A percentile compares a stretch with the other conserved stretches of the same genome.
Evolutionary conservation across 35 echinoderm and acorn worm genomes (phyloP).

Genomic region (Ophiothrix spiculata): DNA sequence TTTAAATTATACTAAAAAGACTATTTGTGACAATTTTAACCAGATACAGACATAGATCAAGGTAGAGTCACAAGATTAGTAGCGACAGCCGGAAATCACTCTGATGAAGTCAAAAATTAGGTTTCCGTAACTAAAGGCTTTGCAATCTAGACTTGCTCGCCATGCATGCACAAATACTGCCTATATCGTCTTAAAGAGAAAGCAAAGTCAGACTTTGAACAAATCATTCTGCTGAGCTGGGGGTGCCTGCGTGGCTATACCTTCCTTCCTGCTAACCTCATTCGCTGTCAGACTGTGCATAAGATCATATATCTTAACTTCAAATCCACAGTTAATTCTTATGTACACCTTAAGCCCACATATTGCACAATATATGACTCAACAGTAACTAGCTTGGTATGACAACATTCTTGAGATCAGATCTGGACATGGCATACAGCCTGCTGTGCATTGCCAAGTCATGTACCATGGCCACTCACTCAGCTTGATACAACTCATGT

Average conservation of each 20-base stretch:
- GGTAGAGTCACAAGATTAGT: background rate
- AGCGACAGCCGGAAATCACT: background rate
- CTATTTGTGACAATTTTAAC: background rate
- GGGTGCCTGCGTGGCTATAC: too few relatives aligned
- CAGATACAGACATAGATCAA: slow-evolving; percentile 1
- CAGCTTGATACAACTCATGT: too few relatives aligned
- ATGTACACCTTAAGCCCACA: background rate
- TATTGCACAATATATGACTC: background rate
- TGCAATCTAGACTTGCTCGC: background rate
- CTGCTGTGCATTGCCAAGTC: background rate
- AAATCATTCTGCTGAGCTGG: background rate
- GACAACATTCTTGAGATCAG: background rate
- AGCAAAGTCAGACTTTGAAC: background rate
- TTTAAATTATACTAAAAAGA: too few relatives aligned
- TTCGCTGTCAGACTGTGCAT: background rate
- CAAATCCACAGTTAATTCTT: background rate
- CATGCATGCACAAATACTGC: background rate
- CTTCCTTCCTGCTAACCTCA: background rate
- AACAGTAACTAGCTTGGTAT: background rate
- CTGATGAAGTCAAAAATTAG: background rate
- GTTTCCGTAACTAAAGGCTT: background rate
- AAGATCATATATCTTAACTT: background rate
- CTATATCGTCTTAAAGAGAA: background rate
- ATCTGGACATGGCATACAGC: too few relatives aligned
- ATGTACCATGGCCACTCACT: background rate